phyloP scores from a whole-genome alignment of 2,888 invertebrate species.

The Diarsia rubi region DNA sequence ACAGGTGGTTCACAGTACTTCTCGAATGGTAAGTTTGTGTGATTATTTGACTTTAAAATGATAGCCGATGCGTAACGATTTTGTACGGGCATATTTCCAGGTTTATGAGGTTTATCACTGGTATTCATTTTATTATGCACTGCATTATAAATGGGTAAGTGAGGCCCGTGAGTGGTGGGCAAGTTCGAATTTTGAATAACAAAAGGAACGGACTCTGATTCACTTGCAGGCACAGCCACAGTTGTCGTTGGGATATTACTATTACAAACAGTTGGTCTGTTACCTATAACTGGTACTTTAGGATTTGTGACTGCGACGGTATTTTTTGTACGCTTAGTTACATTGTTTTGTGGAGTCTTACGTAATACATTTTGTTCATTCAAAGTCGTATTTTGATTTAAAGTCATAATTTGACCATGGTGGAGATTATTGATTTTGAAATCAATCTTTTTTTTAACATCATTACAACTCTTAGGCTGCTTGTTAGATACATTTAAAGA shows the following conservation, averaged over 20 bases:
- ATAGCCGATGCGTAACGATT: slow-evolving; percentile 38
- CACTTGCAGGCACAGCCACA: neutral
- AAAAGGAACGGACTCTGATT: neutral
- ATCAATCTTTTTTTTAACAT: slow-evolving; percentile 3
- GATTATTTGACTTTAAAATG: slow-evolving; percentile 37
- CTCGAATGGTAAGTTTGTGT: neutral
- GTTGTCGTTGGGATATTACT: neutral
- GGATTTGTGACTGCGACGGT: neutral
- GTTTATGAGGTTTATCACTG: slow-evolving; percentile 3
- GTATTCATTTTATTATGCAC: neutral
- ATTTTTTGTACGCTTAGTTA: neutral
- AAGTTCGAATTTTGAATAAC: neutral
- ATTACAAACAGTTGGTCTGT: neutral
- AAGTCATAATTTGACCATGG: neutral
- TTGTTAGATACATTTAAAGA: neutral
- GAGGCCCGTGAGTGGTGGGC: neutral
- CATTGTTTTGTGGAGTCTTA: neutral
- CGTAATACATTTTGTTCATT: slow-evolving; percentile 8
- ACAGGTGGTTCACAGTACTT: neutral
- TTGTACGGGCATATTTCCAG: slow-evolving; percentile 11
- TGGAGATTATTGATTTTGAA: neutral
- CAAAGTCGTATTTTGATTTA: slow-evolving; percentile 11
- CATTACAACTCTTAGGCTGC: slow-evolving; percentile 8
- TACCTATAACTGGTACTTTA: neutral
- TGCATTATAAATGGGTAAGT: neutral